These are phyloP conservation scores for Atrichornis clamosus DNA, from an alignment of 2,113 vertebrate species.

Conservation along the genomic window DNA sequence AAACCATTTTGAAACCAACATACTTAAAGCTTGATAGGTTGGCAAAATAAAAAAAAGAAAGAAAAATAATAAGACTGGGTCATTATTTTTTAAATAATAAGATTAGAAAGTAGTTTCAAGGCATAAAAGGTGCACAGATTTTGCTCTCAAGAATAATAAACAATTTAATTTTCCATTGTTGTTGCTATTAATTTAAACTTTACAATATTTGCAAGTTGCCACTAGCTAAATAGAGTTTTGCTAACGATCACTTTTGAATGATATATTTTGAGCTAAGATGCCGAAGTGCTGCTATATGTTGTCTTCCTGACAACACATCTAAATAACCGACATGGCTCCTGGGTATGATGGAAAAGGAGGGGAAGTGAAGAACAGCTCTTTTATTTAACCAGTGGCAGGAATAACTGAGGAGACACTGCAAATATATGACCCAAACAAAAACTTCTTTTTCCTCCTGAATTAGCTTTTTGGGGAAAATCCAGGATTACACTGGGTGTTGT, in stretches of 20 bases:
- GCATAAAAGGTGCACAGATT: constrained; percentile 64
- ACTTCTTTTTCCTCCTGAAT: background rate
- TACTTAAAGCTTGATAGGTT: constrained; percentile 64
- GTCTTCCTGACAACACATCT: background rate
- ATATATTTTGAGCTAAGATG: constrained; percentile 28
- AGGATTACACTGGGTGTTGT: background rate
- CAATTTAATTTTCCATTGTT: constrained; percentile 65
- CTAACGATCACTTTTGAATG: constrained; percentile 54
- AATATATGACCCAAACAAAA: background rate
- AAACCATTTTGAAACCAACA: constrained; percentile 60
- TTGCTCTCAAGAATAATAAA: constrained; percentile 74
- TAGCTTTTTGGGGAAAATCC: constrained; percentile 20
- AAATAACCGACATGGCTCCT: background rate
- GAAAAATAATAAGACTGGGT: constrained; percentile 33
- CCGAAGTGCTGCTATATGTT: background rate
- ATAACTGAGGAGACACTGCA: background rate
- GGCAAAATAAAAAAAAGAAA: background rate
- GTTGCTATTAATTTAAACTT: constrained; percentile 72
- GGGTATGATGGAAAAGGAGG: background rate
- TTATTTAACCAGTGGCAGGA: background rate
- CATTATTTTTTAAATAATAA: constrained; percentile 78
- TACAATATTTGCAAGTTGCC: constrained; percentile 64
- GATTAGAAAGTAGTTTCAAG: constrained; percentile 71
- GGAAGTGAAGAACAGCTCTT: background rate
- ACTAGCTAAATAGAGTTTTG: constrained; percentile 65